Base-by-base conservation (phyloP, 2,113 vertebrate species). In the Lipotes vexillifer region DNA sequence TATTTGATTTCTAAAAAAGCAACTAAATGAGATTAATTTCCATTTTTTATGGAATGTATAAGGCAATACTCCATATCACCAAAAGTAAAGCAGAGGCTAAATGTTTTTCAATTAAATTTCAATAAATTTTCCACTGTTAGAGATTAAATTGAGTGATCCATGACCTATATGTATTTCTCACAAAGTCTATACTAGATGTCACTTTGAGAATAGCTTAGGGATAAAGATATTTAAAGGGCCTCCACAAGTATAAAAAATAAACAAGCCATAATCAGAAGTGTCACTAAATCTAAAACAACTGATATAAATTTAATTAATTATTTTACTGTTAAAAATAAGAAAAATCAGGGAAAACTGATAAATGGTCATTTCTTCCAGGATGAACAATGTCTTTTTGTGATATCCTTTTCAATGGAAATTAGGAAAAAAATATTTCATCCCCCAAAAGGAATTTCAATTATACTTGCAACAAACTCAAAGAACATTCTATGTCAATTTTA, bases 31-130 rank as follows among this genome's bases (percentile, higher is more conserved):
- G n/a, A 89, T 69, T 65, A 75, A 72, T 63, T 33, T 61, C 15
- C n/a, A 71, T 82, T 94, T 95, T 92, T 57, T 83, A 97, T 25
- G 66, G 49, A 83, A 72, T 29, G 2, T 44, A 68, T 93, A 97
- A 82, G 36, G 36, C 17, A 94, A 93, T n/a, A 82, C 8, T 25
- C 21, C 21, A 25, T 38, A 72, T 21, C 44, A 75, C 18, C n/a
- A 63, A 57, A 75, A 96, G 10, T 81, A 72, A 77, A 84, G 8
- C 8, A 91, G 23, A 88, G 55, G 36, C 3, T 71, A 96, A 94
- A 82, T 72, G 25, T 1, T 59, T 90, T 78, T 78, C 33, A 84
- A 29, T 57, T 63, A 65, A 49, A 87, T 72, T 95, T 92, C 46
- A 88, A 78, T 66, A 80, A 93, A 75, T 83, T 85, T 71, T 63